phyloP scores from a whole-genome alignment of 1,140 invertebrate genomes.

The Diabrotica undecimpunctata region DNA sequence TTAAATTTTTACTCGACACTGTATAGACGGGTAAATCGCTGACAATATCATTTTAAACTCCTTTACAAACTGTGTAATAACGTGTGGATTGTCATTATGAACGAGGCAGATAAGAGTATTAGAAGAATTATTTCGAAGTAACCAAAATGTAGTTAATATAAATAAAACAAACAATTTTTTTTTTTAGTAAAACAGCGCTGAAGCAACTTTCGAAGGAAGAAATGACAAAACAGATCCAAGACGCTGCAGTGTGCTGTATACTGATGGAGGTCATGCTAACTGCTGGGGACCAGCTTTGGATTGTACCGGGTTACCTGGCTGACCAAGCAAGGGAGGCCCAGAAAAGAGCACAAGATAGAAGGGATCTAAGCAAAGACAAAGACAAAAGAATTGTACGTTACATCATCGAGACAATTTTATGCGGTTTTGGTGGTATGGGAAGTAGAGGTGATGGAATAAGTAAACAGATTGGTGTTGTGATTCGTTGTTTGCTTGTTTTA shows the following conservation, averaged over 20 bases:
- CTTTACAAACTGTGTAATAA: too few species aligned
- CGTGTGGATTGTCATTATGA: too few species aligned
- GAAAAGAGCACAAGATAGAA: slow-evolving; percentile 39
- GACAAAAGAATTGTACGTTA: slow-evolving; percentile 41
- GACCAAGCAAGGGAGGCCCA: slow-evolving; percentile 59
- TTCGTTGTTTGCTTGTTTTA: not conserved
- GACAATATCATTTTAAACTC: too few species aligned
- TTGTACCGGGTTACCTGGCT: slow-evolving; percentile 68
- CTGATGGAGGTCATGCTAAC: slow-evolving; percentile 42
- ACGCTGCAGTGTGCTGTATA: slow-evolving; percentile 41
- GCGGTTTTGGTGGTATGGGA: slow-evolving; percentile 31
- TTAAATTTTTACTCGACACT: too few species aligned
- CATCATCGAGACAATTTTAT: slow-evolving; percentile 29
- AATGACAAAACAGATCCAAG: slow-evolving; percentile 40
- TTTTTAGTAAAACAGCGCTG: not conserved
- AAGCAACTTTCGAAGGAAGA: slow-evolving; percentile 39
- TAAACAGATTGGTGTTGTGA: slow-evolving; percentile 22
- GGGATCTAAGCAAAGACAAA: slow-evolving; percentile 39
- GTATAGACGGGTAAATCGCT: too few species aligned
- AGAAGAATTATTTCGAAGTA: too few species aligned
- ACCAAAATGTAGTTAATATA: too few species aligned
- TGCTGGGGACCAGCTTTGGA: slow-evolving; percentile 65
- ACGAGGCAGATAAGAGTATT: too few species aligned
- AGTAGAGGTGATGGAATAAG: slow-evolving; percentile 27
- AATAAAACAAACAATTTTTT: too few species aligned